phyloP scores from a whole-genome alignment of 2,797 vertebrate genomes.

The Arnoldichthys spilopterus region DNA sequence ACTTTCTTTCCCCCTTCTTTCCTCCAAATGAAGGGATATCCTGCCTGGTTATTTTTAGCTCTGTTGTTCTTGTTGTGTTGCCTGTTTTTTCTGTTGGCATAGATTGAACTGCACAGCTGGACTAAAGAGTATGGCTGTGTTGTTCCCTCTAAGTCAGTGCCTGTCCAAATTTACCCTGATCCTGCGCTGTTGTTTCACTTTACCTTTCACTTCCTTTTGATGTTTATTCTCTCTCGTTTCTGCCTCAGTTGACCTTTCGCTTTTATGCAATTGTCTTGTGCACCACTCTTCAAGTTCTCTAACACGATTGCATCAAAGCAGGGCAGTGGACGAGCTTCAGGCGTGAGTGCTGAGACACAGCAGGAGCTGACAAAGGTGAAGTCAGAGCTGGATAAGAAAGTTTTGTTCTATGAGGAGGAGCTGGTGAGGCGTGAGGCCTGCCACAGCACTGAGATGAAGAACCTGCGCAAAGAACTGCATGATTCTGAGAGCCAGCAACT shows the following conservation, averaged over 20 bases:
- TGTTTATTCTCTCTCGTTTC: neutral
- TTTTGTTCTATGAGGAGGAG: constrained; percentile 93
- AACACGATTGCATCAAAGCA: constrained; percentile 72
- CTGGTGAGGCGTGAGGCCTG: constrained; percentile 87
- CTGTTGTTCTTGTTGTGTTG: constrained; percentile 33
- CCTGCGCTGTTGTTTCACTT: neutral
- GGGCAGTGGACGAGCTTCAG: constrained; percentile 79
- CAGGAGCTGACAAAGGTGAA: constrained; percentile 90
- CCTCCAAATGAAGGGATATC: constrained; percentile 48
- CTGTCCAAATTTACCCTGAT: neutral
- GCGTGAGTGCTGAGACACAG: constrained; percentile 81
- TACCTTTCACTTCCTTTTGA: neutral
- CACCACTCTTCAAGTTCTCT: neutral
- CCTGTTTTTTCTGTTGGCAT: constrained; percentile 36
- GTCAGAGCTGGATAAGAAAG: constrained; percentile 93
- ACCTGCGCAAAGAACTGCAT: constrained; percentile 88
- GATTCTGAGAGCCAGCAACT: constrained; percentile 90
- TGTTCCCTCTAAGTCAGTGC: neutral
- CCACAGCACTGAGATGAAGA: constrained; percentile 89
- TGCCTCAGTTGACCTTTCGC: neutral
- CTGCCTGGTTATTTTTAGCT: constrained; percentile 50
- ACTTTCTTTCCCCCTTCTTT: neutral
- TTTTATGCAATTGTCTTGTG: neutral
- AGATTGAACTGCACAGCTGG: constrained; percentile 15
- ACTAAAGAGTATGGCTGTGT: neutral